These are phyloP conservation scores for Tapirus indicus DNA, from an alignment of 2,797 vertebrate species.

Conservation along the genomic window DNA sequence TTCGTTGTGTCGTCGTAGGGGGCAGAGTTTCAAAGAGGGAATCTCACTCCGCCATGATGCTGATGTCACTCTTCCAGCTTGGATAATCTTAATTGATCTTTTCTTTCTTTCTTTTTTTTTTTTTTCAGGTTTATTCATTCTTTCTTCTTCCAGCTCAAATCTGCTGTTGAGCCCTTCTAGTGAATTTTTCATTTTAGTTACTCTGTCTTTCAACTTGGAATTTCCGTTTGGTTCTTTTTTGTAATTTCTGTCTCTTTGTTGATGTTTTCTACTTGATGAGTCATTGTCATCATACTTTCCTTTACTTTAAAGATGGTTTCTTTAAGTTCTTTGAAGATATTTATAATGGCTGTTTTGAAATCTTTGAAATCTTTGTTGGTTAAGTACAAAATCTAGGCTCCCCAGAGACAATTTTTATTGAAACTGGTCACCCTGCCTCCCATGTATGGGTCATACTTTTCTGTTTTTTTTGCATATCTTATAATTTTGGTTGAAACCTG, in stretches of 20 bases:
- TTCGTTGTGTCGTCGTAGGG: too few relatives aligned
- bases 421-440: neutral
- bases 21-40: too few relatives aligned
- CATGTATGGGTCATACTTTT: neutral
- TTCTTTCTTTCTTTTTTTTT: neutral
- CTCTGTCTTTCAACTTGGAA: conserved; percentile 15
- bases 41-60: too few relatives aligned
- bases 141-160: neutral
- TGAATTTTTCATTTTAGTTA: conserved; percentile 48
- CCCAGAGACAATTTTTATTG: neutral
- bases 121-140: neutral
- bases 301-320: conserved; percentile 50
- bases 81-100: neutral
- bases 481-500: conserved; percentile 3
- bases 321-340: conserved; percentile 27
- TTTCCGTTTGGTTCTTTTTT: conserved; percentile 16
- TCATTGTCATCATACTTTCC: conserved; percentile 40
- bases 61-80: too few relatives aligned
- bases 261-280: neutral
- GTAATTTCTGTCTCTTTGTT: neutral
- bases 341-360: conserved; percentile 16
- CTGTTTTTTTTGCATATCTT: neutral
- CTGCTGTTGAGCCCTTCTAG: neutral
- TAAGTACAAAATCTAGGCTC: conserved; percentile 9
- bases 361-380: conserved; percentile 29